A percentile compares a stretch with the other conserved stretches of the same genome.
Conservation (phyloP, 1,140 invertebrate genomes). For the Drosophila tristis region DNA sequence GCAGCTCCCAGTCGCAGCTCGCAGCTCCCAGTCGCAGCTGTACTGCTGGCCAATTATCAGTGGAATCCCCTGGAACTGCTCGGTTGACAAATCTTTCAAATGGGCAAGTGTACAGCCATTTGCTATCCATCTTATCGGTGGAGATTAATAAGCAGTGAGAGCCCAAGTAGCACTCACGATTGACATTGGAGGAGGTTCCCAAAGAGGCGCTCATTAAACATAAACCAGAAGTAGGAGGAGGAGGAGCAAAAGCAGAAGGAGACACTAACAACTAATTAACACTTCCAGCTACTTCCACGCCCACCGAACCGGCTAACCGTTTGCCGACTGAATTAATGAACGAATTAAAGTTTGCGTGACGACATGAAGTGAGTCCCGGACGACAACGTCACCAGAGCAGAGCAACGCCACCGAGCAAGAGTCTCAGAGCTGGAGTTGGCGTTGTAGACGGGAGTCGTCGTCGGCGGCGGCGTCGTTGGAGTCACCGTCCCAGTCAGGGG, state of each 20-base stretch:
- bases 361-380: conserved; percentile 64
- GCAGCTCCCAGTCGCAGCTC: conserved; percentile 9
- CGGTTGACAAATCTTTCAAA: conserved; percentile 24
- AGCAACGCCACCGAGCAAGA: conserved; percentile 34
- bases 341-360: conserved; percentile 78
- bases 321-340: conserved; percentile 78
- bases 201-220: conserved; percentile 53
- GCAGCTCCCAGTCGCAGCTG: neutral
- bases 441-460: neutral
- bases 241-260: too few species aligned
- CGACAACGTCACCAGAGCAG: conserved; percentile 12
- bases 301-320: conserved; percentile 70
- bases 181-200: conserved; percentile 44
- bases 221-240: conserved; percentile 13
- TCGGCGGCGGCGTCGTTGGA: too few species aligned
- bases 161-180: conserved; percentile 54
- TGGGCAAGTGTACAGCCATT: conserved; percentile 3
- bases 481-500: conserved; percentile 2
- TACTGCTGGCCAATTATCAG: conserved; percentile 2
- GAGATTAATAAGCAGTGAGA: conserved; percentile 48
- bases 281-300: conserved; percentile 79
- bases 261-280: conserved; percentile 78
- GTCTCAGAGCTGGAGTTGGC: conserved; percentile 6
- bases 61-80: neutral
- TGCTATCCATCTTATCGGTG: conserved; percentile 35